A percentile compares a stretch with the other conserved stretches of the same genome.
These are phyloP conservation scores for Hypocryptadius cinnamomeus DNA, from an alignment of 2,113 vertebrate genomes.

Conservation along the genomic window DNA sequence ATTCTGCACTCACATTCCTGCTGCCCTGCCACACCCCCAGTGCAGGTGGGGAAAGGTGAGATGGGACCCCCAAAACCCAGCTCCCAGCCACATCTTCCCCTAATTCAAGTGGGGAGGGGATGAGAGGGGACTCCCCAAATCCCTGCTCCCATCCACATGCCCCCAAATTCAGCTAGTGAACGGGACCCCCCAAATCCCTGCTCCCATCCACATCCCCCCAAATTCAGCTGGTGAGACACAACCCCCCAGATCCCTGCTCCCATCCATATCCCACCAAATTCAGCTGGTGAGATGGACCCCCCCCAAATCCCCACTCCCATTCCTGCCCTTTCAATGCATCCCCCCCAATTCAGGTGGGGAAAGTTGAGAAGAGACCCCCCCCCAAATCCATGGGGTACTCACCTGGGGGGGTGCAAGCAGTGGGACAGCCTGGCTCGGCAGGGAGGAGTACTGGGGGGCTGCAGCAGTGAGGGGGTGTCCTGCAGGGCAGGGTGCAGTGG, in stretches of 20 bases:
- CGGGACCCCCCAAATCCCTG: neutral
- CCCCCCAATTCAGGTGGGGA: neutral
- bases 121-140: neutral
- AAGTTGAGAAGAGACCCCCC: neutral
- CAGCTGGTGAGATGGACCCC: neutral
- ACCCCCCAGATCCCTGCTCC: neutral
- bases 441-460: conserved; percentile 61
- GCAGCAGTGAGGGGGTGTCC: conserved; percentile 47
- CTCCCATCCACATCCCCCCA: neutral
- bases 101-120: neutral
- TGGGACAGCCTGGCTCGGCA: conserved; percentile 74
- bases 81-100: neutral
- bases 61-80: neutral
- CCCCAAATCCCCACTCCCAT: neutral
- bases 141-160: no score
- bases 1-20: conserved; percentile 48
- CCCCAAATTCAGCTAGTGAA: no score
- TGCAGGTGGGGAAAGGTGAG: neutral
- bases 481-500: neutral
- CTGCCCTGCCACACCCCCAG: neutral
- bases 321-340: neutral
- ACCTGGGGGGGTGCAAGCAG: conserved; percentile 71
- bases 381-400: neutral
- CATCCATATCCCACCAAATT: neutral
- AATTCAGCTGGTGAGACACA: neutral